These are phyloP conservation scores for Cyclargus thomasi DNA, from an alignment of 1,140 invertebrate genomes.

Conservation along the genomic window DNA sequence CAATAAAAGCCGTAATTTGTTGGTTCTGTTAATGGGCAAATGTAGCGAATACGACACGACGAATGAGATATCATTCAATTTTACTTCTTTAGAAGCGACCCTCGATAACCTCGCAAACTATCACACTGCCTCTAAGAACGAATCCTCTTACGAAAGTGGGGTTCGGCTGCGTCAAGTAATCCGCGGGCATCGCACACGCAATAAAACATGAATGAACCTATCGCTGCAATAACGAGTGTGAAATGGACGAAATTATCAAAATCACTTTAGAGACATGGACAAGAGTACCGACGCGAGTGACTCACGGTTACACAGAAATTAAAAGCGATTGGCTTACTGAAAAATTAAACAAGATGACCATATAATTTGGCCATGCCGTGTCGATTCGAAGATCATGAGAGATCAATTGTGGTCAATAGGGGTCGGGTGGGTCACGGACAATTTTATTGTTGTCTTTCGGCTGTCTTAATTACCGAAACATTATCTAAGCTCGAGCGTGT, in stretches of 20 bases:
- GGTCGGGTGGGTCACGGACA: slow-evolving; percentile 54
- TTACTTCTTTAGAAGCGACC: slow-evolving; percentile 71
- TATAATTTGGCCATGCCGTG: slow-evolving; percentile 12
- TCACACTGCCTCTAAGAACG: slow-evolving; percentile 57
- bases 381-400: slow-evolving; percentile 40
- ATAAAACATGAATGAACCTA: background rate
- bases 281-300: background rate
- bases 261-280: background rate
- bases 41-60: slow-evolving; percentile 60
- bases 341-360: slow-evolving; percentile 17
- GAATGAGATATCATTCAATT: slow-evolving; percentile 71
- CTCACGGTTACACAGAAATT: slow-evolving; percentile 27
- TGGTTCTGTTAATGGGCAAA: slow-evolving; percentile 63
- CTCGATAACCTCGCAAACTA: slow-evolving; percentile 65
- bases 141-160: slow-evolving; percentile 44
- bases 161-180: slow-evolving; percentile 24
- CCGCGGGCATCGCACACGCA: background rate
- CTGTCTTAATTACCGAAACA: slow-evolving; percentile 23
- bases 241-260: slow-evolving; percentile 4
- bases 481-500: slow-evolving; percentile 17
- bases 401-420: slow-evolving; percentile 60
- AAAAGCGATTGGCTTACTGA: slow-evolving; percentile 24
- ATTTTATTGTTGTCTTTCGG: slow-evolving; percentile 43
- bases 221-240: background rate
- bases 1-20: slow-evolving; percentile 49